phyloP scores from a whole-genome alignment of 2,797 vertebrate genomes.

The Scolopax rusticola region DNA sequence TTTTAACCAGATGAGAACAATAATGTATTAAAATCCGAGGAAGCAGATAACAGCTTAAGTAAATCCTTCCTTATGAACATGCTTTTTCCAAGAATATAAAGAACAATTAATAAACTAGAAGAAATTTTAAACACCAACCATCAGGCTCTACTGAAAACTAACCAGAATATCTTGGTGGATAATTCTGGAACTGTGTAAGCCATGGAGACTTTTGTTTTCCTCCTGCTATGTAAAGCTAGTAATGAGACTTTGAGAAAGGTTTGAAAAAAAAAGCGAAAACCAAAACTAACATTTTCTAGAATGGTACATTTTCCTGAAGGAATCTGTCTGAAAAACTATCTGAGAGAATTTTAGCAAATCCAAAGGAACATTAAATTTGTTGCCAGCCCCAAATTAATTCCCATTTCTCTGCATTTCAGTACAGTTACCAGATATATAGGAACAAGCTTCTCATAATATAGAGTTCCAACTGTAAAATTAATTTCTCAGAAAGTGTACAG shows the following conservation, averaged over 20 bases:
- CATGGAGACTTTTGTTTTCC: neutral
- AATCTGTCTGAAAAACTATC: neutral
- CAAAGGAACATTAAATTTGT: neutral
- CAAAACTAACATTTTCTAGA: neutral
- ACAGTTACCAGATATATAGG: neutral
- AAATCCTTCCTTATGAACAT: neutral
- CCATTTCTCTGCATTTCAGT: neutral
- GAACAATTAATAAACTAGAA: neutral
- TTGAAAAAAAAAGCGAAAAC: neutral
- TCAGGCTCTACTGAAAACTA: neutral
- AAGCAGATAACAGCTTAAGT: neutral
- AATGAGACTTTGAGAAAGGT: neutral
- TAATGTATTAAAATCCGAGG: neutral
- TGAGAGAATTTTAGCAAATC: neutral
- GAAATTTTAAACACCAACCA: neutral
- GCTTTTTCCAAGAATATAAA: neutral
- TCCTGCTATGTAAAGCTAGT: neutral
- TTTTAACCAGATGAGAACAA: neutral
- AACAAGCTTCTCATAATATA: neutral
- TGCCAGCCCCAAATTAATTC: neutral
- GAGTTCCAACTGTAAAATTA: neutral
- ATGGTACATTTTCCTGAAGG: neutral
- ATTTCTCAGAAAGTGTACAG: neutral
- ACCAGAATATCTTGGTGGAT: neutral
- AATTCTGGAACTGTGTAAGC: neutral